These are phyloP conservation scores for Ceraclea dissimilis DNA, from an alignment of 2,888 invertebrate genomes.

Conservation along the genomic window DNA sequence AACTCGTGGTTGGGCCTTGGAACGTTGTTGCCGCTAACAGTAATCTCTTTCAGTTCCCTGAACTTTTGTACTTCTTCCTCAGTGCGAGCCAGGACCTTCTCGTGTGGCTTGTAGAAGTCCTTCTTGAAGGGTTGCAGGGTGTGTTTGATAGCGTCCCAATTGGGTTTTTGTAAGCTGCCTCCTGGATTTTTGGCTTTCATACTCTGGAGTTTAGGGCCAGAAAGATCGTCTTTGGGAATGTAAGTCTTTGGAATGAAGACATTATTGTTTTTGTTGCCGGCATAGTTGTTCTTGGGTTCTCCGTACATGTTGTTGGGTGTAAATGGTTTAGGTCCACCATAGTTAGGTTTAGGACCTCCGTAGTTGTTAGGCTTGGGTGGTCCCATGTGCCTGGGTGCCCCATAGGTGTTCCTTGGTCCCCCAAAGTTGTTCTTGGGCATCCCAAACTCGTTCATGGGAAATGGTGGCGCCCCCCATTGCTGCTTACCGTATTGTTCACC, in stretches of 20 bases:
- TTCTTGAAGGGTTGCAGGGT: conserved; percentile 79
- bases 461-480: conserved; percentile 37
- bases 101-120: conserved; percentile 83
- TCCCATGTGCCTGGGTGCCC: conserved; percentile 37
- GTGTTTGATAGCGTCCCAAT: conserved; percentile 64
- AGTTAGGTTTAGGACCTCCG: conserved; percentile 45
- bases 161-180: conserved; percentile 66
- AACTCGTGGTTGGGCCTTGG: conserved; percentile 86
- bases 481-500: conserved; percentile 58
- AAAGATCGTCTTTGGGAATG: conserved; percentile 39
- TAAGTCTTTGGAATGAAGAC: conserved; percentile 31
- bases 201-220: conserved; percentile 51
- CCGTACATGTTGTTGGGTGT: conserved; percentile 44
- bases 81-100: conserved; percentile 58
- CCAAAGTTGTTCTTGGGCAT: conserved; percentile 37
- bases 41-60: conserved; percentile 75
- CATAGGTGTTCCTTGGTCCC: conserved; percentile 43
- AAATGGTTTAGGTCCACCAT: conserved; percentile 43
- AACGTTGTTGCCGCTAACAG: conserved; percentile 77
- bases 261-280: conserved; percentile 29
- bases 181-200: conserved; percentile 66
- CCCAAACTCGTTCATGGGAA: conserved; percentile 33
- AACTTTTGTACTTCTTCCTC: conserved; percentile 70
- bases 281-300: conserved; percentile 38
- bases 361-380: conserved; percentile 33